Conservation (phyloP, 2,797 vertebrate species). For the Amazona ochrocephala region DNA sequence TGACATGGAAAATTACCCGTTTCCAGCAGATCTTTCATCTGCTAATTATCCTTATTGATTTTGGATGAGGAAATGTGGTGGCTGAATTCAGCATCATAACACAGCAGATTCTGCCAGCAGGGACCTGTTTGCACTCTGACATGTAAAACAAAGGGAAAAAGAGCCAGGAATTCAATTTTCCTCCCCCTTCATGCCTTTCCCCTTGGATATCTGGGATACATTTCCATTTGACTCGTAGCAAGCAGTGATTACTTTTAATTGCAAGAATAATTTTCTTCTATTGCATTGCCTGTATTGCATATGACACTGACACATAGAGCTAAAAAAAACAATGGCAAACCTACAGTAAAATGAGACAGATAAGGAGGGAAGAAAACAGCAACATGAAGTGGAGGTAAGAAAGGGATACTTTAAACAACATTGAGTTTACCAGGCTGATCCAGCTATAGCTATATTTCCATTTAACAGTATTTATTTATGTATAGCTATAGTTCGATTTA, state of each 20-base stretch:
- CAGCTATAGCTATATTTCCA: not conserved
- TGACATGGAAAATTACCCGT: slow-evolving; percentile 27
- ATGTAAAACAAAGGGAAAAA: not conserved
- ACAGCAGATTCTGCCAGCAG: not conserved
- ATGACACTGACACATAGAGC: not conserved
- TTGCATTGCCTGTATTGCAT: not conserved
- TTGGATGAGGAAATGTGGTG: slow-evolving; percentile 2
- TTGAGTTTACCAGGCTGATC: not conserved
- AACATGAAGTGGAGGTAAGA: not conserved
- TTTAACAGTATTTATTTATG: not conserved
- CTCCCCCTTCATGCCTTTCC: not conserved
- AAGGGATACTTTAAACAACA: not conserved
- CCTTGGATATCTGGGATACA: not conserved
- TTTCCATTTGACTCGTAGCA: not conserved
- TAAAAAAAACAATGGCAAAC: not conserved
- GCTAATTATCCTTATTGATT: slow-evolving; percentile 65
- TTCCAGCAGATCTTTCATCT: slow-evolving; percentile 58
- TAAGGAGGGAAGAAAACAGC: not conserved
- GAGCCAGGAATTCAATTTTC: not conserved
- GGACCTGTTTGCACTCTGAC: not conserved
- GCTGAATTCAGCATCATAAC: not conserved
- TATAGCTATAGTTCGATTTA: not conserved
- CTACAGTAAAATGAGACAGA: not conserved
- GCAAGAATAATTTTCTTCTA: not conserved
- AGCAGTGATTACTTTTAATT: not conserved